phyloP scores from a whole-genome alignment of 2,888 invertebrate genomes.

The Cryptocephalus primarius region DNA sequence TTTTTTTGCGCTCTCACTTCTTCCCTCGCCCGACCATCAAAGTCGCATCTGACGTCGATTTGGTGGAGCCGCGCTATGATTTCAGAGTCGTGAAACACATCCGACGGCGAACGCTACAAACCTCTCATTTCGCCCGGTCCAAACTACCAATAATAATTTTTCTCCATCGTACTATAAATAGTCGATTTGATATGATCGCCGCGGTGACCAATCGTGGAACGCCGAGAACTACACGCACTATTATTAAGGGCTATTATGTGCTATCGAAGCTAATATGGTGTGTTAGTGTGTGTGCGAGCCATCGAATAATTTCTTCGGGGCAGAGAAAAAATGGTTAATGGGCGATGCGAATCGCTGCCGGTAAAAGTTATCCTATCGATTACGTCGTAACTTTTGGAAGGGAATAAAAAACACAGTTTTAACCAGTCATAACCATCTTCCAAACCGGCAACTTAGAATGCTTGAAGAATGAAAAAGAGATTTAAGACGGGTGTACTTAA shows the following conservation, averaged over 20 bases:
- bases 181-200: conserved; percentile 38
- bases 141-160: conserved; percentile 39
- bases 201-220: conserved; percentile 31
- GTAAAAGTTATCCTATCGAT: too few relatives aligned
- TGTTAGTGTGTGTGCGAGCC: not conserved
- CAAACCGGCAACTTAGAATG: too few relatives aligned
- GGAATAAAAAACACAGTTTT: too few relatives aligned
- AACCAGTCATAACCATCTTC: too few relatives aligned
- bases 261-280: conserved; percentile 38
- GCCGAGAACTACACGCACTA: conserved; percentile 32
- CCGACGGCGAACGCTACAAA: conserved; percentile 27
- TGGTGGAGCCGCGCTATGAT: conserved; percentile 26
- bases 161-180: conserved; percentile 38
- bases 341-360: too few relatives aligned
- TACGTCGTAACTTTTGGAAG: too few relatives aligned
- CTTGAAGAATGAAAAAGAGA: too few relatives aligned
- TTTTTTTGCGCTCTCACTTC: conserved; percentile 14
- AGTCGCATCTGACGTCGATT: conserved; percentile 22
- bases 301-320: too few relatives aligned
- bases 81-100: conserved; percentile 29
- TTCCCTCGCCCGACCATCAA: conserved; percentile 27
- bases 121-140: conserved; percentile 31
- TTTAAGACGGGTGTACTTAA: too few relatives aligned
- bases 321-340: too few relatives aligned
- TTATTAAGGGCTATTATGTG: conserved; percentile 40